These are phyloP conservation scores for Thymallus thymallus DNA, from an alignment of 2,113 vertebrate species.

Conservation along the genomic window DNA sequence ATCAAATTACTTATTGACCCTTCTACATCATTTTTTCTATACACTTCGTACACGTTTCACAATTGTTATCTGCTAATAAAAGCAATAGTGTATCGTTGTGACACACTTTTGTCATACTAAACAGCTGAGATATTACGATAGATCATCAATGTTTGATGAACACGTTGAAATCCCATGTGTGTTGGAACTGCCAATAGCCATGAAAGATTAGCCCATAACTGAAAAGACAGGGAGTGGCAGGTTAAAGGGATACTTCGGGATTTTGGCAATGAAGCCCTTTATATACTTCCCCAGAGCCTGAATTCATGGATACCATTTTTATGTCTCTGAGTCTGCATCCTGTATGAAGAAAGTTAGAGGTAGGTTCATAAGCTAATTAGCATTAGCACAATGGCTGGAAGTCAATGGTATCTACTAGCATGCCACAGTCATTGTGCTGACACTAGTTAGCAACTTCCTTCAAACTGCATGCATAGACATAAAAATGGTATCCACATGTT, in stretches of 20 bases:
- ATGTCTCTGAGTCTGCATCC: too few relatives aligned
- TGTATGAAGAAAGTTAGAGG: too few relatives aligned
- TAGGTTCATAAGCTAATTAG: too few relatives aligned
- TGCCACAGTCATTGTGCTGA: too few relatives aligned
- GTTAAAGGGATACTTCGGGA: neutral
- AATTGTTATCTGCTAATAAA: neutral
- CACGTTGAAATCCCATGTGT: conserved; percentile 14
- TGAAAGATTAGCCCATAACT: neutral
- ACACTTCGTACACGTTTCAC: neutral
- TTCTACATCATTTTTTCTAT: neutral
- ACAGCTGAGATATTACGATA: conserved; percentile 14
- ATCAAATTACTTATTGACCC: neutral
- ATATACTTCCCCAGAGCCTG: too few relatives aligned
- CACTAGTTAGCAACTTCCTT: too few relatives aligned
- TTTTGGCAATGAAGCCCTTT: too few relatives aligned
- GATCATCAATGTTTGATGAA: conserved; percentile 17
- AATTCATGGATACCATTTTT: too few relatives aligned
- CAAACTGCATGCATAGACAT: too few relatives aligned
- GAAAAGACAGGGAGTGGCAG: neutral
- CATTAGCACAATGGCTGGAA: too few relatives aligned
- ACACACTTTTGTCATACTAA: conserved; percentile 8
- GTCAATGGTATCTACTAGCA: too few relatives aligned
- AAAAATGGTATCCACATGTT: too few relatives aligned
- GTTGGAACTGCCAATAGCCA: neutral
- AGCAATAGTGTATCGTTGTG: neutral